Evolutionary conservation across 2,113 vertebrate genomes (phyloP), one percentile per base, ranked within the genome.

Genomic region (Mellivora capensis): DNA sequence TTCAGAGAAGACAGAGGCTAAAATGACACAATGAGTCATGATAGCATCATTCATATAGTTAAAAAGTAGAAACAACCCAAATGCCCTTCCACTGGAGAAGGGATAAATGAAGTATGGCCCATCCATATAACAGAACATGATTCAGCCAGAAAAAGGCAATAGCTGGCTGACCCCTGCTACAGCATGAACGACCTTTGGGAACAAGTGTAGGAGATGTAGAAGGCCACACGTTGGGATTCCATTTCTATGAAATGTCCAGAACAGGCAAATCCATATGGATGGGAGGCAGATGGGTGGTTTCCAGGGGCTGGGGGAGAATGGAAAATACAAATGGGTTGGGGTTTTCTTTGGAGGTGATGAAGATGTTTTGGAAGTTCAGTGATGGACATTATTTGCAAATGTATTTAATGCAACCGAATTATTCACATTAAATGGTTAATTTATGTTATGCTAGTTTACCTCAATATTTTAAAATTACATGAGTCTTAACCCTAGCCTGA

Each of bases 51-150:
- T 59, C 69, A n/a, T 34, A 13, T 1, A 5, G 25, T 7, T 34
- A 0, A 54, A 54, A 54, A 18, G 52, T 54, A 54, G 52, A 54
- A 54, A 54, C 52, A 54, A 54, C 52, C 52, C 52, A 59, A 8
- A 34, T 23, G 3, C 10, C 34, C 34, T 14, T 42, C 49, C 1
- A 6, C 2, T 0, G 39, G 34, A 6, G 14, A 27, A 25, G 0
- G 13, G 23, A 5, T 31, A 31, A 14, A 29, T 11, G 3, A 31
- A 7, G 17, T 18, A 6, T 11, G 47, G 18, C 0, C 7, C 25
- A 61, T 0, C 29, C 44, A 34, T 34, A 34, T 4, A 12, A 0
- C 0, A 8, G 18, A 37, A 13, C 5, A 1, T 1, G 15, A 47
- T 31, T 47, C 42, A 52, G 64, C 29, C 62, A 15, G 17, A 17